These are phyloP conservation scores for Pteropus alecto DNA, from an alignment of 2,113 vertebrate genomes.

Conservation along the genomic window DNA sequence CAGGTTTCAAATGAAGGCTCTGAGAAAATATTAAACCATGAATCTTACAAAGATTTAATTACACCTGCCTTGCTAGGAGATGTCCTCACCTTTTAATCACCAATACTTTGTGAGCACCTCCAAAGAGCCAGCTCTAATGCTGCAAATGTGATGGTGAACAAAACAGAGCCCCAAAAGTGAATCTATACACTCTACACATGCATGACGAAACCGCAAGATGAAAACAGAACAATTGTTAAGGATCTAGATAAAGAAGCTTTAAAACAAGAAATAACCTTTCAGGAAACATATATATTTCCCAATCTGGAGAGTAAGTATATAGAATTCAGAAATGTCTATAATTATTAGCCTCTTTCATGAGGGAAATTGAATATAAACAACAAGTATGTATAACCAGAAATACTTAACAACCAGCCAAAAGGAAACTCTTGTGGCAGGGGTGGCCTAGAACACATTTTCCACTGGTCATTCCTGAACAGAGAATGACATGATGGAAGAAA, in stretches of 20 bases:
- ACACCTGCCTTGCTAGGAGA: neutral
- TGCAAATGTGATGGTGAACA: neutral
- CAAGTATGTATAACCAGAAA: neutral
- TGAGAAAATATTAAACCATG: neutral
- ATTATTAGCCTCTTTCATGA: neutral
- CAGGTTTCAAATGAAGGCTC: neutral
- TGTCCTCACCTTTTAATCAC: neutral
- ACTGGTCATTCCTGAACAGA: neutral
- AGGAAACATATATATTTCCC: neutral
- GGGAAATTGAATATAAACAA: neutral
- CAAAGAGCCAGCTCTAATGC: rapidly evolving
- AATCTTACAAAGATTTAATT: neutral
- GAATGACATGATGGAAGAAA: neutral
- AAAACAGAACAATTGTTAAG: neutral
- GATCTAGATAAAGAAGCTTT: neutral
- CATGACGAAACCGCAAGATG: neutral
- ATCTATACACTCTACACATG: too few relatives aligned
- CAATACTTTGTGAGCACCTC: neutral
- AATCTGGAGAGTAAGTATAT: neutral
- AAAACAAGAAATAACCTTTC: neutral
- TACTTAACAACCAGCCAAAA: neutral
- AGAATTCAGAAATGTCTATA: neutral
- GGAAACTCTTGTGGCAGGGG: neutral
- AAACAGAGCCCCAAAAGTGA: neutral
- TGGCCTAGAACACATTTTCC: neutral